A percentile compares a stretch with the other conserved stretches of the same genome.
Evolutionary conservation across 2,797 vertebrate genomes (phyloP).

Genomic region (Avahi laniger): DNA sequence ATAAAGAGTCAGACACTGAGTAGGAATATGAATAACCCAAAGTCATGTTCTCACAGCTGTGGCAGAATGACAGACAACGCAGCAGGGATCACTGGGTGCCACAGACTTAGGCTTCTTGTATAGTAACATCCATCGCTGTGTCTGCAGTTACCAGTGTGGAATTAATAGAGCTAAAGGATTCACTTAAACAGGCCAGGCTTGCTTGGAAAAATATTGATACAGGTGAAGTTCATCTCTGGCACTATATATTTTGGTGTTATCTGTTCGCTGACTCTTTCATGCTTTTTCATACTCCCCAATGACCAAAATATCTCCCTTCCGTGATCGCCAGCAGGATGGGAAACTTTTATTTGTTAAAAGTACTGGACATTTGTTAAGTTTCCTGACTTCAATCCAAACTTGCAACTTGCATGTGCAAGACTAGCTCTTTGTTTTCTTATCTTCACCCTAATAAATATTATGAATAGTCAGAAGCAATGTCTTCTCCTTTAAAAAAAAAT

Average conservation of each 20-base stretch:
- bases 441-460: background rate
- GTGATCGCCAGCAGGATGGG: background rate
- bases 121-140: background rate
- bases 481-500: background rate
- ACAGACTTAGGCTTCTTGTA: background rate
- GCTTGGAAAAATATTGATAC: background rate
- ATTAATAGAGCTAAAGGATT: background rate
- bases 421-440: background rate
- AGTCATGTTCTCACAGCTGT: background rate
- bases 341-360: background rate
- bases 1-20: background rate
- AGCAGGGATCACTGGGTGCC: background rate
- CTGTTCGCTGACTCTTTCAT: background rate
- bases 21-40: background rate
- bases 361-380: background rate
- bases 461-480: background rate
- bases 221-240: background rate
- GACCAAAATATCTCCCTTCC: background rate
- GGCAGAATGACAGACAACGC: background rate
- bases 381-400: background rate
- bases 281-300: background rate
- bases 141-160: background rate
- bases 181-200: background rate
- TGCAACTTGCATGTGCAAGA: background rate
- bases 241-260: background rate